Percentiles rank a stretch among this genome's conserved stretches.
phyloP scores from a whole-genome alignment of 2,113 vertebrate genomes.

The Toxotes chatareus region DNA sequence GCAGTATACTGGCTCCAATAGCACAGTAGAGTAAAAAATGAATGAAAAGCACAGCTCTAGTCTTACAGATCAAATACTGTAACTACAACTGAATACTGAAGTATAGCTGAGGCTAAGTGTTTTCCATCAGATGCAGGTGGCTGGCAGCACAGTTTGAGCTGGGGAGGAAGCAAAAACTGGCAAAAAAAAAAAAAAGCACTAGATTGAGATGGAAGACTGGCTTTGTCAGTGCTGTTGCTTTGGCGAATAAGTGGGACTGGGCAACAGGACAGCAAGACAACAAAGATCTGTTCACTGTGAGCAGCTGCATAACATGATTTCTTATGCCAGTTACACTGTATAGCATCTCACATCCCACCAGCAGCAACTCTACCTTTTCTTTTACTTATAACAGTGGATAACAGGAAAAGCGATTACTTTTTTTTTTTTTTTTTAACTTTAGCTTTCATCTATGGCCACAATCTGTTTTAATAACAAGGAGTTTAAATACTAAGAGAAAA shows the following conservation, averaged over 20 bases:
- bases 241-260: conserved; percentile 45
- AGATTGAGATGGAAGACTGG: conserved; percentile 54
- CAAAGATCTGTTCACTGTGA: conserved; percentile 54
- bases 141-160: conserved; percentile 46
- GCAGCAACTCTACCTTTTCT: conserved; percentile 23
- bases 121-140: conserved; percentile 66
- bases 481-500: background rate
- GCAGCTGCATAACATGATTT: conserved; percentile 45
- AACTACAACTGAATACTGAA: conserved; percentile 27
- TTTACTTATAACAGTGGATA: conserved; percentile 21
- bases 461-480: background rate
- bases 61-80: conserved; percentile 21
- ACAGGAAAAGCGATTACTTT: conserved; percentile 45
- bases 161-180: conserved; percentile 47
- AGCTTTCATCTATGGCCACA: background rate
- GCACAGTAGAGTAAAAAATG: background rate
- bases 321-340: conserved; percentile 36
- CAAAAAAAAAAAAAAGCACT: conserved; percentile 37
- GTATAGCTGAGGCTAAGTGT: conserved; percentile 73
- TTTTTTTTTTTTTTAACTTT: background rate
- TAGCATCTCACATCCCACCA: conserved; percentile 23
- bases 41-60: background rate
- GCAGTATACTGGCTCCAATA: background rate
- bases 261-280: conserved; percentile 44
- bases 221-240: conserved; percentile 49